Base-by-base conservation (phyloP, 2,797 vertebrate species). In the Rhynchotus rufescens region DNA sequence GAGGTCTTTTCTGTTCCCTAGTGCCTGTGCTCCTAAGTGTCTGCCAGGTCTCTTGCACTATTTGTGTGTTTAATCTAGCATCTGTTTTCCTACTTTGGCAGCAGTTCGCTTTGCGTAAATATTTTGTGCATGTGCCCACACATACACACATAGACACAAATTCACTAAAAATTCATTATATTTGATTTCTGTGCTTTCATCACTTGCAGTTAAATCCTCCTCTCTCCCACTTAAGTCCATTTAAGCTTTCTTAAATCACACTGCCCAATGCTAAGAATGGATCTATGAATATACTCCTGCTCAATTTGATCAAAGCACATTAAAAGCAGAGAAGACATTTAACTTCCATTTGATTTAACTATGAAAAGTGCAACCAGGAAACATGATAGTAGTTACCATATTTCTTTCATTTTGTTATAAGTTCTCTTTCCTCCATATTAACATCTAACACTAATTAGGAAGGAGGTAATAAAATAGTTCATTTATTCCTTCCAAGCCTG, bases 381-480 rank as follows among this genome's bases (percentile, higher is more conserved):
- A 76, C 71, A 59, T 79, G 94, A 21, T 80, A 80, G 94, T 89
- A 89, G 76, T 92, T 95, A 94, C 64, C 68, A 67, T 95, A 94
- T 96, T 97, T 97, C 88, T 93, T 69, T 95, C 8, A 64, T 96
- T 96, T 96, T 94, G 61, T 96, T 95, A 89, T 65, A 90, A 94
- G 72, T 84, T 94, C 86, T 89, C 76, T 89, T 95, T 93, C 89
- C 93, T 75, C 52, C 47, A 10, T 90, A 96, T 96, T 97, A 96
- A 91, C 91, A 92, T 96, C 93, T 97, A 96, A 91, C n/a, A 60
- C 88, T 96, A 96, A 97, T 95, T 96, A 92, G 93, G 92, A 75
- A 92, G 84, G 90, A 85, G 34, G 83, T 71, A 64, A 78, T 90
- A 95, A 93, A 87, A 89, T 86, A 73, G 16, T 93, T 93, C 77